A percentile compares a stretch with the other conserved stretches of the same genome.
phyloP scores from a whole-genome alignment of 2,888 invertebrate species.

The Eilema caniola region DNA sequence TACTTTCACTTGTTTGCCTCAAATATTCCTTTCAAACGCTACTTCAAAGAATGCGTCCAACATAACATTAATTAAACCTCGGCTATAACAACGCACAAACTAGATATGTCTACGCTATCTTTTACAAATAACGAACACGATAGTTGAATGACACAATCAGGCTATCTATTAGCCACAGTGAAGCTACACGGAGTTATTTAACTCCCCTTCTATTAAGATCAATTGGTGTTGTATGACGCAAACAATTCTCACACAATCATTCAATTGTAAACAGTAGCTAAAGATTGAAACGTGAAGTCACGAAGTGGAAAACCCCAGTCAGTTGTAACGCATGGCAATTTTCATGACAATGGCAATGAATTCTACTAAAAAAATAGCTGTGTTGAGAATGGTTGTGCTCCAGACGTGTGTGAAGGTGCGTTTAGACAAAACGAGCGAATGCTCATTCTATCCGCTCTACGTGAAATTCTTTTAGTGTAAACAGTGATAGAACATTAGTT shows the following conservation, averaged over 20 bases:
- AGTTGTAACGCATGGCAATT: neutral
- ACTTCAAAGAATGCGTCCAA: neutral
- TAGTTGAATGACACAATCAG: slow-evolving; percentile 44
- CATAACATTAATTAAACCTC: slow-evolving; percentile 2
- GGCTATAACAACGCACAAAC: neutral
- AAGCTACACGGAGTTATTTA: slow-evolving; percentile 59
- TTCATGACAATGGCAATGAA: neutral
- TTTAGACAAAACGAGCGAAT: too few relatives aligned
- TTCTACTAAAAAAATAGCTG: neutral
- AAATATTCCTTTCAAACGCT: neutral
- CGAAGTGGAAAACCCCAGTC: slow-evolving; percentile 17
- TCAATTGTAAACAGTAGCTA: slow-evolving; percentile 40
- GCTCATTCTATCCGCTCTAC: too few relatives aligned
- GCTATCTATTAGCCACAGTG: slow-evolving; percentile 33
- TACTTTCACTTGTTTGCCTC: neutral
- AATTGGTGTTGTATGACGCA: slow-evolving; percentile 68
- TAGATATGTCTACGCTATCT: neutral
- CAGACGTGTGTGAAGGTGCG: neutral
- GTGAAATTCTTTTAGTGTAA: too few relatives aligned
- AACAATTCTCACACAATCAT: slow-evolving; percentile 53
- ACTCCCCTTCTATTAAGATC: slow-evolving; percentile 73
- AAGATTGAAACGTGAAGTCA: slow-evolving; percentile 34
- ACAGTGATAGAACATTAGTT: too few relatives aligned
- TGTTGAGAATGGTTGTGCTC: neutral
- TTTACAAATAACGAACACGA: slow-evolving; percentile 11